A percentile compares a stretch with the other conserved stretches of the same genome.
These are phyloP conservation scores for Pterobdella sp. DNA, from an alignment of 2,888 invertebrate species.

Conservation along the genomic window DNA sequence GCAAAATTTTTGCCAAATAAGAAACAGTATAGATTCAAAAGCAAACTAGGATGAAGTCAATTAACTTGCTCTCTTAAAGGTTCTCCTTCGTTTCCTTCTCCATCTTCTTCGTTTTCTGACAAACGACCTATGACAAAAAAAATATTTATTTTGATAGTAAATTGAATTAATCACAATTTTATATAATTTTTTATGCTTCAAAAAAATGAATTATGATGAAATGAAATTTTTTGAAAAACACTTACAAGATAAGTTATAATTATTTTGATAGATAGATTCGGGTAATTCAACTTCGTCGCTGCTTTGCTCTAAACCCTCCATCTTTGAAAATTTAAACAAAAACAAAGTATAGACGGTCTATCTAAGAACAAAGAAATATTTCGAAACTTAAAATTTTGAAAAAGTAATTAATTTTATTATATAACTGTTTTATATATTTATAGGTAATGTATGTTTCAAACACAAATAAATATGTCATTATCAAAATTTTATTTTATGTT, in stretches of 20 bases:
- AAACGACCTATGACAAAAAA: background rate
- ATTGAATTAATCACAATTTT: background rate
- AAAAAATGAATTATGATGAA: background rate
- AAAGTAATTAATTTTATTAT: too few species aligned
- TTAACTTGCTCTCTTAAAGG: conserved; percentile 24
- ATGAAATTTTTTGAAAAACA: background rate
- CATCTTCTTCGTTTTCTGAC: conserved; percentile 25
- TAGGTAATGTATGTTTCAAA: too few species aligned
- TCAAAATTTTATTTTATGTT: too few species aligned
- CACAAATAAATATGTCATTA: too few species aligned
- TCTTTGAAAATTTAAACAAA: too few species aligned
- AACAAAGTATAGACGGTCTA: too few species aligned
- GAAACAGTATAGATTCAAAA: background rate
- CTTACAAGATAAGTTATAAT: background rate
- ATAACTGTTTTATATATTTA: too few species aligned
- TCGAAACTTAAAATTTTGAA: too few species aligned
- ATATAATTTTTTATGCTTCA: background rate
- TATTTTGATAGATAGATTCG: conserved; percentile 17
- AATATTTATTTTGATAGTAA: background rate
- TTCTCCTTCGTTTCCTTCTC: conserved; percentile 18
- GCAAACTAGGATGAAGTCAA: background rate
- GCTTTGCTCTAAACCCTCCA: conserved; percentile 12
- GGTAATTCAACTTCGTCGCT: conserved; percentile 1
- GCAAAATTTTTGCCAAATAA: background rate
- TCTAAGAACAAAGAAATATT: too few species aligned